Base-by-base conservation (phyloP, 2,888 invertebrate genomes). In the Orthonychiurus folsomi region DNA sequence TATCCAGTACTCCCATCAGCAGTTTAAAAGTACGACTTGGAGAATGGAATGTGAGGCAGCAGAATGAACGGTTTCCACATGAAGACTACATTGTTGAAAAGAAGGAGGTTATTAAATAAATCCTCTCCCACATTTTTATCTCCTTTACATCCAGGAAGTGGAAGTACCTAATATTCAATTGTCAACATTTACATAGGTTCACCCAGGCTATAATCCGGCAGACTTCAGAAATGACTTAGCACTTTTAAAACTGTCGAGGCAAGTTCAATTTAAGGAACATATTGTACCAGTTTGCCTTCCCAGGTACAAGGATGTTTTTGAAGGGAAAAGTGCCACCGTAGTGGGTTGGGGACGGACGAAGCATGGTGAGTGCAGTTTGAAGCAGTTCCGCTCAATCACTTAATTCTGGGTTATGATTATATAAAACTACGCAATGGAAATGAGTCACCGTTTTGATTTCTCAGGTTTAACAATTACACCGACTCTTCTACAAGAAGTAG, bases 161-260 rank as follows among this genome's bases (percentile, higher is more conserved):
- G n/a, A n/a, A n/a, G n/a, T n/a, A n/a, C 27, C 54, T 26, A 28
- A 47, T 60, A 15, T 2, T 37, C 37, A 37, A n/a, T 37, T 37
- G 5, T 37, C 37, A 37, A 9, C 5, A 37, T 15, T 15, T 37
- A 57, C 65, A 65, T 68, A 80, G 80, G 80, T 92, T 0, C 93
- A 93, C 75, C 92, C 92, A 0, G 83, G 88, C 57, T 94, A 93
- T 75, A 91, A 92, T 71, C 89, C 93, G 0, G 85, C 89, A 0
- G 93, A 93, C 79, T 94, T 93, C 76, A 85, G 88, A 73, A 93
- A 93, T 75, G 93, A 93, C 73, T 86, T 93, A 52, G 92, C 93
- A 0, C 68, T 78, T 18, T 64, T 78, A 15, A 75, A 75, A 61
- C 69, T 78, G 23, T 56, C 66, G 18, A 59, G 67, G 12, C 85